Base-by-base conservation (phyloP, 1,140 invertebrate genomes). In the Latrodectus geometricus region DNA sequence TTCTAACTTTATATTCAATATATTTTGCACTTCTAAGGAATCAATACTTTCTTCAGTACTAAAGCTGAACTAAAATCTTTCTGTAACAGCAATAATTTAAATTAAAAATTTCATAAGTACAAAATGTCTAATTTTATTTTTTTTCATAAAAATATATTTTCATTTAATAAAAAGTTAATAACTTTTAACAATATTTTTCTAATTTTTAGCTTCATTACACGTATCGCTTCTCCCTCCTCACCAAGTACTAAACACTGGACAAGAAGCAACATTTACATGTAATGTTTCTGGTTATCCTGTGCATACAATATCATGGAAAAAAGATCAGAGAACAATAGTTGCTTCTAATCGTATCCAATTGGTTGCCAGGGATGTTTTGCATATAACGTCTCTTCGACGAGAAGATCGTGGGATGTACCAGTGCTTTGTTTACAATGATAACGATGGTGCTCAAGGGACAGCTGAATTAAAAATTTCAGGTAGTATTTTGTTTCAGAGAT, bases 221-320 rank as follows among this genome's bases (percentile, higher is more conserved):
- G 80, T 83, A 9, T 52, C 49, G 4, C 0, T 87, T 49, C n/a
- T 72, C 5, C 86, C 86, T 12, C 61, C 72, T 7, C 86, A 77
- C 73, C 90, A 91, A 82, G 90, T 90, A 0, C 89, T 92, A 0
- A 94, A 96, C 85, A 94, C 97, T 14, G 96, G 95, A 77, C 95
- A 96, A 90, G 94, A 95, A 89, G 94, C 95, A 56, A 94, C 93
- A 88, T 96, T 98, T 89, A 94, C 95, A 88, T 98, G 97, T 91
- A 95, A 95, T 89, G 93, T 96, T 17, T 94, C 94, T 49, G 97
- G 97, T 9, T 95, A 95, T 92, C 97, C 97, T 0, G 92, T 95
- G 65, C 94, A 95, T 74, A 92, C 94, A 87, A 93, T 97, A 79
- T 94, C 94, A 72, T 98, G 97, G 97, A 75, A 83, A 23, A 87